A percentile compares a stretch with the other conserved stretches of the same genome.
These are phyloP conservation scores for Lamprologus ornatipinnis DNA, from an alignment of 2,113 vertebrate genomes.

Conservation along the genomic window DNA sequence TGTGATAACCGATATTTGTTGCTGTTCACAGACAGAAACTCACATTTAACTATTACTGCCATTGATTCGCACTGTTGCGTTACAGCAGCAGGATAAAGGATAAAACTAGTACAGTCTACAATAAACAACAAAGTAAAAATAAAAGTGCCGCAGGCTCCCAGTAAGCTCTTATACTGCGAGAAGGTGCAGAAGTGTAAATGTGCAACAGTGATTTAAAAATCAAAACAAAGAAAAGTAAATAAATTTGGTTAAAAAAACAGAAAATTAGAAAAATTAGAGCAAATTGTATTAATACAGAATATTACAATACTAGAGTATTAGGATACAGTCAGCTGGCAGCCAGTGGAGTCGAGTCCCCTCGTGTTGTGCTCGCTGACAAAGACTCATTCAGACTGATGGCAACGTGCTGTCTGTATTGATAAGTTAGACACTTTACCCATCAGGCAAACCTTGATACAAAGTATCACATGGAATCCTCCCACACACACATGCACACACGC, in stretches of 20 bases:
- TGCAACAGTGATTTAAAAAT: neutral
- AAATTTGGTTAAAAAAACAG: neutral
- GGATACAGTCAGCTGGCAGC: neutral
- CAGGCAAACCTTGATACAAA: neutral
- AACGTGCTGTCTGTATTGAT: neutral
- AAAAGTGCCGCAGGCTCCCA: neutral
- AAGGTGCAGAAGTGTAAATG: neutral
- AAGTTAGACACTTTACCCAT: neutral
- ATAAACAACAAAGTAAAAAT: neutral
- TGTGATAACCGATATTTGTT: neutral
- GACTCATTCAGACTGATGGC: neutral
- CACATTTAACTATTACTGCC: neutral
- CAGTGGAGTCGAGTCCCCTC: neutral
- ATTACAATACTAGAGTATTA: neutral
- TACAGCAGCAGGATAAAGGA: neutral
- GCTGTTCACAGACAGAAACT: neutral
- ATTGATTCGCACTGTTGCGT: neutral
- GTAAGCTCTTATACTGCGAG: neutral
- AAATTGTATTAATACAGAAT: neutral
- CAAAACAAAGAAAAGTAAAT: neutral
- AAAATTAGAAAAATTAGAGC: neutral
- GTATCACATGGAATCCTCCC: neutral
- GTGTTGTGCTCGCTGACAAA: neutral
- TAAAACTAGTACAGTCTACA: neutral
- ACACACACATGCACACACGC: rapidly evolving